These are phyloP conservation scores for Dinocampus coccinellae DNA, from an alignment of 2,888 invertebrate genomes.

Conservation along the genomic window DNA sequence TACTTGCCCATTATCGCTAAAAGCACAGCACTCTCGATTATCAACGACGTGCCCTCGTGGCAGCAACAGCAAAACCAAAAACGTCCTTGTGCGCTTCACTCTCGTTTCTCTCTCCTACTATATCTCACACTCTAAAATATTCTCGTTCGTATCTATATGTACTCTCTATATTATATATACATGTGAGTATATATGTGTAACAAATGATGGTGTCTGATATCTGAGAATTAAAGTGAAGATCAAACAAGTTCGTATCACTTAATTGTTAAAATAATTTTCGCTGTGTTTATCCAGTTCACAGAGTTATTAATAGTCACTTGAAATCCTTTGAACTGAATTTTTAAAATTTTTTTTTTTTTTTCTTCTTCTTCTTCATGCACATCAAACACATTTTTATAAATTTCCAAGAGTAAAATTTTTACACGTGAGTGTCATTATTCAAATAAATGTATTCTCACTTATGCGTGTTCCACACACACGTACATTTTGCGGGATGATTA, in stretches of 20 bases:
- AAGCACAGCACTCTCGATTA: slow-evolving; percentile 68
- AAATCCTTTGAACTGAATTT: not conserved
- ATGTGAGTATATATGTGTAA: not conserved
- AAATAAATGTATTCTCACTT: slow-evolving; percentile 11
- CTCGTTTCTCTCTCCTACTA: not conserved
- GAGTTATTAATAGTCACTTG: too few relatives aligned
- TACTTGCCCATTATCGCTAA: slow-evolving; percentile 68
- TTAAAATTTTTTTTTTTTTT: not conserved
- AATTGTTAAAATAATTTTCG: not conserved
- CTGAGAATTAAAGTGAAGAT: slow-evolving; percentile 16
- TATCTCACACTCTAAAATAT: not conserved
- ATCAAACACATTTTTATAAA: slow-evolving; percentile 7
- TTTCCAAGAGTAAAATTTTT: slow-evolving; percentile 18
- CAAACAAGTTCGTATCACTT: slow-evolving; percentile 5
- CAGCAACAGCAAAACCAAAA: slow-evolving; percentile 64
- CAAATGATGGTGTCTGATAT: not conserved
- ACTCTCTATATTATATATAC: not conserved
- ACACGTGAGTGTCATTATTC: slow-evolving; percentile 19
- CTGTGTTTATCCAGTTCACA: not conserved
- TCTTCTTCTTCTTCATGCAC: not conserved
- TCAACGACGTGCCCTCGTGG: slow-evolving; percentile 61
- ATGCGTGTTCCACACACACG: not conserved
- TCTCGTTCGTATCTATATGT: not conserved
- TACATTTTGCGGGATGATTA: not conserved
- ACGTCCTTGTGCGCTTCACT: slow-evolving; percentile 45